Base-by-base conservation (phyloP, 1,140 invertebrate species). In the Drosophila erecta region DNA sequence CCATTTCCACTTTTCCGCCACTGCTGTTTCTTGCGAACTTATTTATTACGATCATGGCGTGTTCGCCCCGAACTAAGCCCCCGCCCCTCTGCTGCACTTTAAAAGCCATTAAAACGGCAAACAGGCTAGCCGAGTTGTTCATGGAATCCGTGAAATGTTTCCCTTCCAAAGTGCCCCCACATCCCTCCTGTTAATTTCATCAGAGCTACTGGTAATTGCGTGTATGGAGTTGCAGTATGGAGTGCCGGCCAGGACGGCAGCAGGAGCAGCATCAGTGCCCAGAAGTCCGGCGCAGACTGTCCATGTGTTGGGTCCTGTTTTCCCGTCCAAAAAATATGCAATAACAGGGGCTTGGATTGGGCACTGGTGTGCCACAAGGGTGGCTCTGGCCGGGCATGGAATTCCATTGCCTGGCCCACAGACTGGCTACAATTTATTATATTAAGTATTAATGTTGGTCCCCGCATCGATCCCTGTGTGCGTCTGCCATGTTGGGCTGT, bases 381-480 rank as follows among this genome's bases (percentile, higher is more conserved):
- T 14, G 30, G 33, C 27, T 10, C 20, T 14, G 37, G 11, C 35
- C n/a, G 49, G 10, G 35, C 55, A 22, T 54, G 60, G 81, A 46
- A 77, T 86, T 78, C 81, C 81, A 75, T 58, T 87, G 83, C 81
- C 81, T 58, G 78, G 83, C 78, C 71, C 58, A 50, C 43, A 60
- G 81, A 87, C 84, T 89, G 84, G 79, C 85, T 80, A 89, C 84
- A 89, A 90, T 89, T 89, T 89, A 90, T 89, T 89, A 80, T 89
- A 89, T 89, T 89, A 89, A 79, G 84, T 84, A 89, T 89, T 89
- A 84, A 89, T 89, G 84, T 62, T 67, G 85, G 76, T 67, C 72
- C 74, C 72, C 58, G 60, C 69, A 65, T 49, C 30, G 15, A 15
- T 47, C 33, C 43, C 20, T 24, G 33, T 64, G 22, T 44, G 40